phyloP scores from a whole-genome alignment of 2,797 vertebrate genomes.

The Setipinna tenuifilis region DNA sequence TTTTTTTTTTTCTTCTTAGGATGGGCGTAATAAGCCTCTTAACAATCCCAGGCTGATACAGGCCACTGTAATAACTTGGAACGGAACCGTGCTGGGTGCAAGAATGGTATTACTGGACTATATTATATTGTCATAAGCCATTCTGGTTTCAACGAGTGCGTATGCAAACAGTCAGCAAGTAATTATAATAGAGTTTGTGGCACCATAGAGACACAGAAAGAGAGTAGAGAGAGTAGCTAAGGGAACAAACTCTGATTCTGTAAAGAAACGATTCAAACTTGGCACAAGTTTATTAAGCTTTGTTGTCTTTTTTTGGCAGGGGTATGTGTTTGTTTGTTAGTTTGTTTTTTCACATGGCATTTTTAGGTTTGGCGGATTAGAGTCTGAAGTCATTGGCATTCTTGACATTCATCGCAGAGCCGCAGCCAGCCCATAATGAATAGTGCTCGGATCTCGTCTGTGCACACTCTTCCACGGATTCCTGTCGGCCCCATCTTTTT shows the following conservation, averaged over 20 bases:
- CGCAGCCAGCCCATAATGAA: not conserved
- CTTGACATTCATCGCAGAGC: not conserved
- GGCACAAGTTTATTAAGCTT: not conserved
- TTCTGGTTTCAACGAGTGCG: constrained; percentile 31
- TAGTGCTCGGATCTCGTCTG: not conserved
- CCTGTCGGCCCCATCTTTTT: not conserved
- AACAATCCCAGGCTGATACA: constrained; percentile 21
- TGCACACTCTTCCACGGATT: not conserved
- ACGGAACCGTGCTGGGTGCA: constrained; percentile 38
- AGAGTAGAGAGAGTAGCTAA: not conserved
- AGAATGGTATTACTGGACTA: constrained; percentile 40
- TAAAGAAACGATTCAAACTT: not conserved
- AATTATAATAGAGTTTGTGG: constrained; percentile 28
- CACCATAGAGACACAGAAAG: not conserved
- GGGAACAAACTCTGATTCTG: not conserved
- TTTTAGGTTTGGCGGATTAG: not conserved
- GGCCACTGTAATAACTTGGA: constrained; percentile 30
- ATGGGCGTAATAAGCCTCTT: constrained; percentile 45
- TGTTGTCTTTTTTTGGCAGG: not conserved
- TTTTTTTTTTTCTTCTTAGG: constrained; percentile 28
- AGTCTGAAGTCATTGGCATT: constrained; percentile 4
- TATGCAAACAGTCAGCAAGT: constrained; percentile 36
- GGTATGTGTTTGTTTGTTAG: no score
- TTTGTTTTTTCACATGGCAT: not conserved
- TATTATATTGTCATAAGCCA: constrained; percentile 43